These are phyloP conservation scores for Alviniconcha marisindica DNA, from an alignment of 1,140 invertebrate genomes.

Conservation along the genomic window DNA sequence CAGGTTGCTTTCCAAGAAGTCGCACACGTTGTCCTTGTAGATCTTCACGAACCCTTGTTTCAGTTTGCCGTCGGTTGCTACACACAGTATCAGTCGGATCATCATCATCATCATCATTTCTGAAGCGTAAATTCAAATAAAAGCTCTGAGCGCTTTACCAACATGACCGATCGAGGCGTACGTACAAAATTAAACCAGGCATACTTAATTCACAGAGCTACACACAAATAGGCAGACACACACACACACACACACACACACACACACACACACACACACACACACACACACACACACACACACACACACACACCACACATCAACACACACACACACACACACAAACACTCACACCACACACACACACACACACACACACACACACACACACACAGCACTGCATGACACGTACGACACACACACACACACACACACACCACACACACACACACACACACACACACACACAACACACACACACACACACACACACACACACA, in stretches of 20 bases:
- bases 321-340: not conserved
- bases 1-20: constrained; percentile 20
- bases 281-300: not conserved
- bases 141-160: too few species aligned
- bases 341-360: not conserved
- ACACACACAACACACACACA: not conserved
- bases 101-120: too few species aligned
- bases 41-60: constrained; percentile 15
- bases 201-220: too few species aligned
- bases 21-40: constrained; percentile 31
- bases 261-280: constrained; percentile 4
- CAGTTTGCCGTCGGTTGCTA: not conserved
- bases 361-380: constrained; percentile 2
- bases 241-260: constrained; percentile 2
- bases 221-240: not conserved
- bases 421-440: not conserved
- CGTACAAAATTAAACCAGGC: too few species aligned
- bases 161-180: too few species aligned
- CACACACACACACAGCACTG: too few species aligned
- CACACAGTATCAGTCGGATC: not conserved
- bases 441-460: constrained; percentile 1
- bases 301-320: not conserved
- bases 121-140: too few species aligned
- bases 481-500: not conserved
- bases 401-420: too few species aligned